phyloP scores from a whole-genome alignment of 2,888 invertebrate genomes.

The Venusia cambrica region DNA sequence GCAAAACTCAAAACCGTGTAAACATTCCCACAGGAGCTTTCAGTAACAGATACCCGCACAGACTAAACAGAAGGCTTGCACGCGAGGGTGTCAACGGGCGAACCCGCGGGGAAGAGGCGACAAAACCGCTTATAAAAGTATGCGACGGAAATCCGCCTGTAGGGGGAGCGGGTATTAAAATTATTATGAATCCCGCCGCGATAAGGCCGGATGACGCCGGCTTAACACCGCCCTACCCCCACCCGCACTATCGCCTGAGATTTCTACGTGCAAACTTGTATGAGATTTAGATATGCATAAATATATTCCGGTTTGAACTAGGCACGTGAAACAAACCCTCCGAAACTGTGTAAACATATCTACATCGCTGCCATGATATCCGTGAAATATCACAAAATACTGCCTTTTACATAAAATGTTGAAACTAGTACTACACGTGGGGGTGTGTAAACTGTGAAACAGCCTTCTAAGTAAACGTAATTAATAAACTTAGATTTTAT shows the following conservation, averaged over 20 bases:
- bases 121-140: conserved; percentile 64
- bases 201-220: conserved; percentile 71
- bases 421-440: conserved; percentile 21
- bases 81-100: conserved; percentile 60
- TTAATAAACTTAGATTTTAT: conserved; percentile 30
- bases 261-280: conserved; percentile 62
- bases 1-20: conserved; percentile 40
- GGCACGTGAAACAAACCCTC: conserved; percentile 11
- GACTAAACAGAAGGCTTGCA: conserved; percentile 54
- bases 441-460: conserved; percentile 24
- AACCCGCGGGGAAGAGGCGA: conserved; percentile 46
- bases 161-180: conserved; percentile 67
- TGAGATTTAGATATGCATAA: conserved; percentile 54
- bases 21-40: conserved; percentile 62
- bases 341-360: conserved; percentile 3
- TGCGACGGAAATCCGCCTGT: conserved; percentile 52
- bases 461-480: conserved; percentile 22
- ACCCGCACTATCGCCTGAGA: conserved; percentile 58
- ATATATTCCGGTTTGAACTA: conserved; percentile 40
- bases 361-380: conserved; percentile 2
- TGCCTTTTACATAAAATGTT: conserved; percentile 24
- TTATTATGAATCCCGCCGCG: conserved; percentile 74
- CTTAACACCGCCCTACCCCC: conserved; percentile 54
- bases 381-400: conserved; percentile 10
- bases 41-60: conserved; percentile 43